Conservation (phyloP, 2,797 vertebrate genomes). For the Notamacropus eugenii region DNA sequence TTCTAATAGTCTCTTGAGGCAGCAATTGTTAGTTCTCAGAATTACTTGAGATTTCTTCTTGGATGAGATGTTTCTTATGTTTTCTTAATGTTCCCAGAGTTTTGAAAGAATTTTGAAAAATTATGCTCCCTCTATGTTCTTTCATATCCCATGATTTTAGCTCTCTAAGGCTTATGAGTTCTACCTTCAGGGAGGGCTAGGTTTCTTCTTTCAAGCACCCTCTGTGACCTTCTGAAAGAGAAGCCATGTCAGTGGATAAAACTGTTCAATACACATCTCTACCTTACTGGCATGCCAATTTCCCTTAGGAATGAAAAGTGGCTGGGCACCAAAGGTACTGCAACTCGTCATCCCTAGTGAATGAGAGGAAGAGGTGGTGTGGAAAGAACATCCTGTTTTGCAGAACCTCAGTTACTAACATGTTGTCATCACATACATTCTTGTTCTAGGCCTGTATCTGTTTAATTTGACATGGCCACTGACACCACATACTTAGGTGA, state of each 20-base stretch:
- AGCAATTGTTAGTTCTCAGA: background rate
- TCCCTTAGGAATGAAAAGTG: constrained; percentile 49
- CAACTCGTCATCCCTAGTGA: constrained; percentile 67
- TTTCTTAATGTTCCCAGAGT: constrained; percentile 19
- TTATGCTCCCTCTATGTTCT: background rate
- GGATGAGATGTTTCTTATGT: background rate
- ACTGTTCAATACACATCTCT: constrained; percentile 40
- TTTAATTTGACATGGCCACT: background rate
- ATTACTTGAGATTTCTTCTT: background rate
- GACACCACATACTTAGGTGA: background rate
- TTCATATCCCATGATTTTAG: constrained; percentile 4
- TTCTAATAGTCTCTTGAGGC: background rate
- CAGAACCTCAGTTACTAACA: background rate
- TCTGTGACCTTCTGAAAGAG: background rate
- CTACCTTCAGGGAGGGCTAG: constrained; percentile 18
- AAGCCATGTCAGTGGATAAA: constrained; percentile 28
- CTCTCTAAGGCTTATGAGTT: background rate
- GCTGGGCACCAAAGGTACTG: constrained; percentile 58
- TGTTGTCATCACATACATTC: constrained; percentile 43
- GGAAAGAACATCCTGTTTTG: constrained; percentile 77
- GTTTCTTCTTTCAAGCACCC: constrained; percentile 32
- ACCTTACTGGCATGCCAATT: constrained; percentile 44
- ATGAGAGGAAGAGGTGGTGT: constrained; percentile 84
- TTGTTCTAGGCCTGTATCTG: constrained; percentile 25
- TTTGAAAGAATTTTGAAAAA: constrained; percentile 30